Conservation (phyloP, 2,797 vertebrate genomes). For the Cichlasoma orientale region DNA sequence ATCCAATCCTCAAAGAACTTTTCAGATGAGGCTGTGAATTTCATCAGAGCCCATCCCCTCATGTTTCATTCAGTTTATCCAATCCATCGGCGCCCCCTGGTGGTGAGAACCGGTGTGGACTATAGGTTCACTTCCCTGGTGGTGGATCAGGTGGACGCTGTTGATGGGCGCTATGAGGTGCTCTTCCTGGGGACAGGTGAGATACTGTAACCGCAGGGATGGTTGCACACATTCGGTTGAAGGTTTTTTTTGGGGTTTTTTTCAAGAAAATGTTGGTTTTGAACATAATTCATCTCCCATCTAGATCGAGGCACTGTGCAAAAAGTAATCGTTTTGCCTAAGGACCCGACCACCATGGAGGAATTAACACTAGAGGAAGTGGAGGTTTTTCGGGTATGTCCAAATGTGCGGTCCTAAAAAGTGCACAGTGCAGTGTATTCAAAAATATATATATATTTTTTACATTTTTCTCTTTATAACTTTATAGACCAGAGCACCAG, state of each 20-base stretch:
- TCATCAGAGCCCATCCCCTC: constrained; percentile 86
- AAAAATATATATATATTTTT: not conserved
- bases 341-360: constrained; percentile 82
- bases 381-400: constrained; percentile 85
- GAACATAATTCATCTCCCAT: not conserved
- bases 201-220: not conserved
- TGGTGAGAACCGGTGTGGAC: constrained; percentile 85
- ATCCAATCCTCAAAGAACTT: constrained; percentile 86
- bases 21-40: constrained; percentile 86
- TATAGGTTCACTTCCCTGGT: constrained; percentile 87
- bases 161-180: constrained; percentile 87
- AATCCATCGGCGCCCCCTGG: constrained; percentile 84
- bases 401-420: not conserved
- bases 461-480: not conserved
- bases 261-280: not conserved
- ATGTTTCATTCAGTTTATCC: constrained; percentile 88
- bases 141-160: constrained; percentile 87
- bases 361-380: constrained; percentile 88
- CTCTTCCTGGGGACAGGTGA: constrained; percentile 88
- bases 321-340: constrained; percentile 87
- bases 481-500: constrained; percentile 76
- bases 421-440: not conserved
- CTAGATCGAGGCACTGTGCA: constrained; percentile 87
- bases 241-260: not conserved
- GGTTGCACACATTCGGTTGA: accelerated